phyloP scores from a whole-genome alignment of 2,888 invertebrate species.

The Aricia artaxerxes region DNA sequence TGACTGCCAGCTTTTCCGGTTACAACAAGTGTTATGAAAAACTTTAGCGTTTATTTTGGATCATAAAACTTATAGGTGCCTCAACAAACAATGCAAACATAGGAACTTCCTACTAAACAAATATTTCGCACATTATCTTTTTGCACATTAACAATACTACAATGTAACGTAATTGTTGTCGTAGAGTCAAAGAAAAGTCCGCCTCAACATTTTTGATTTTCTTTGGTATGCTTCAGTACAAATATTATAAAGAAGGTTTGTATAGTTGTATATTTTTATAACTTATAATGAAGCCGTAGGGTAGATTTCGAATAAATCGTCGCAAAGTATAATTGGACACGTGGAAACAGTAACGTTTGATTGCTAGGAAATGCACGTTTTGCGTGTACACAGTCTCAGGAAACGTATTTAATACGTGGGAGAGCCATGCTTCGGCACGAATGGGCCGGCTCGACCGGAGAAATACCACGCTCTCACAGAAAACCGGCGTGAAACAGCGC shows the following conservation, averaged over 20 bases:
- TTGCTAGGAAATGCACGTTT: not conserved
- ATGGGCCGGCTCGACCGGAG: too few relatives aligned
- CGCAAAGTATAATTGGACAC: too few relatives aligned
- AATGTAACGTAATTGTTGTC: not conserved
- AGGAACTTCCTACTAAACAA: not conserved
- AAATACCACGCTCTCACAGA: too few relatives aligned
- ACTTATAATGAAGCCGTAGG: too few relatives aligned
- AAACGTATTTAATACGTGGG: not conserved
- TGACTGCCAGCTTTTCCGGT: not conserved
- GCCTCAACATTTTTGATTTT: not conserved
- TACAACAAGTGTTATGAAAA: not conserved
- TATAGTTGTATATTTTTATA: too few relatives aligned
- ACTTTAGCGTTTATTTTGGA: not conserved
- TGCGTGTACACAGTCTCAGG: not conserved
- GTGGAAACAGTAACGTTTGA: not conserved
- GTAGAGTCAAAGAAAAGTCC: not conserved
- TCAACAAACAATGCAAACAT: not conserved
- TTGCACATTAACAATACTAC: conserved; percentile 2
- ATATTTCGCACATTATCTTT: conserved; percentile 13
- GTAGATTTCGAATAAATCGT: too few relatives aligned
- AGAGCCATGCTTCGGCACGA: too few relatives aligned
- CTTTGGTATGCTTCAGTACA: too few relatives aligned
- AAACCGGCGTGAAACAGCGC: too few relatives aligned
- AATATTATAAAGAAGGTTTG: too few relatives aligned
- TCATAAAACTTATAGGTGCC: not conserved